Base-by-base conservation (phyloP, 1,140 invertebrate species). In the Zelostemma sp. region DNA sequence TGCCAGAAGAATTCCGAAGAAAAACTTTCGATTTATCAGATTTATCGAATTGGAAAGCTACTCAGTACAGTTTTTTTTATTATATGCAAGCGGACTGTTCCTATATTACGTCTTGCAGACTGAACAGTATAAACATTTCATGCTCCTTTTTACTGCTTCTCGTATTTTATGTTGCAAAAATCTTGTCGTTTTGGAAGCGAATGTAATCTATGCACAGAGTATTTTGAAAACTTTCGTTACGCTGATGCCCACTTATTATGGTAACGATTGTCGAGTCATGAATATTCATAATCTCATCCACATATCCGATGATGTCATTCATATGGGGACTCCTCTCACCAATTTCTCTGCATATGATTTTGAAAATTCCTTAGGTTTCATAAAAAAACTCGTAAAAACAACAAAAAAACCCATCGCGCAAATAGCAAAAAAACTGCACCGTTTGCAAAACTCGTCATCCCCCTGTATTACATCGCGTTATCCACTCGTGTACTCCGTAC, bases 201-300 rank as follows among this genome's bases (percentile, higher is more conserved):
- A 72, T 47, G 31, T 16, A 0, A 8, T 53, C 17, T 71, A 72
- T 62, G 68, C 67, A 0, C 67, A 68, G 40, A 1, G 41, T 1
- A 54, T 75, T 35, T 59, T 78, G 16, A 54, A 57, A 33, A 54
- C 46, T 35, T 76, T 78, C 58, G 65, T 76, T 35, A n/a, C 15
- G 16, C 56, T 74, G 55, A 25, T 62, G 31, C 70, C 73, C 51
- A 67, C 19, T 9, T 60, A 63, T 17, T 74, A 72, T 54, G 73
- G 64, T 0, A 28, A 55, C 8, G 40, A 62, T 40, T 57, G 43
- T 12, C 61, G 69, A 46, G 59, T 69, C 0, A 62, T 69, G 8
- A 67, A 59, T 54, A 53, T 74, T 8, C 70, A 77, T 57, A 73
- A 73, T 58, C 35, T 76, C 8, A 69, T 68, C 21, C 60, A 76